Percentiles rank a stretch among this genome's conserved stretches.
Conservation (phyloP, 2,797 vertebrate genomes). For the Sandelia bainsii region DNA sequence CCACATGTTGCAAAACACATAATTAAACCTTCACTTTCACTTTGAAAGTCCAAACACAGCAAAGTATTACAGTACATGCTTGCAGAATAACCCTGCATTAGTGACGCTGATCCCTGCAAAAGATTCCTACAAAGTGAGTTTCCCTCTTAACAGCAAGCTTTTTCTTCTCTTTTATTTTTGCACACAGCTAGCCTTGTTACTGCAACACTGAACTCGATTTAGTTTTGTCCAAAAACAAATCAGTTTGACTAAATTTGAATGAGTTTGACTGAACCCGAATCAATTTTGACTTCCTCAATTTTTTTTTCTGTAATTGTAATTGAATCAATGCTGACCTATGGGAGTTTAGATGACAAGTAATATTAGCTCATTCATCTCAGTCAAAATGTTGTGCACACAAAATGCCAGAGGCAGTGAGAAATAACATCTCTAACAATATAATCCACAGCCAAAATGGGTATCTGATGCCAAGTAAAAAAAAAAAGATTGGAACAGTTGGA, state of each 20-base stretch:
- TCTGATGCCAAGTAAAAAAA: conserved; percentile 1
- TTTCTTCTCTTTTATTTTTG: conserved; percentile 10
- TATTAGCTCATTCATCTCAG: conserved; percentile 16
- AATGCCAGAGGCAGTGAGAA: conserved; percentile 22
- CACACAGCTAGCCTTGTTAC: conserved; percentile 10
- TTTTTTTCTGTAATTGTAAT: conserved; percentile 14
- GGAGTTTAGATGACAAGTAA: conserved; percentile 17
- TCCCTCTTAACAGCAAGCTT: conserved; percentile 13
- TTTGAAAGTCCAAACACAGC: conserved; percentile 18
- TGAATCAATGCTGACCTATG: conserved; percentile 17
- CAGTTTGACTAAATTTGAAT: neutral
- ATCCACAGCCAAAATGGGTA: conserved; percentile 1
- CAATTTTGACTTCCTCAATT: conserved; percentile 2
- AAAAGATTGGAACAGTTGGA: conserved; percentile 13
- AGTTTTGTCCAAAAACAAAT: conserved; percentile 15
- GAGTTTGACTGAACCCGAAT: neutral
- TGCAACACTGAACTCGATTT: conserved; percentile 8
- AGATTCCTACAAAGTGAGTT: conserved; percentile 19
- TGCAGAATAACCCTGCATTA: conserved; percentile 16
- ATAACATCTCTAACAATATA: conserved; percentile 9
- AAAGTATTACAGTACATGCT: neutral
- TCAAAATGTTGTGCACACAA: conserved; percentile 15
- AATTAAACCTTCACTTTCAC: conserved; percentile 16
- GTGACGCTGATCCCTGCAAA: conserved; percentile 24
- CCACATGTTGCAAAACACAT: conserved; percentile 2